A percentile compares a stretch with the other conserved stretches of the same genome.
These are phyloP conservation scores for Xestia ashworthii DNA, from an alignment of 2,888 invertebrate species.

Conservation along the genomic window DNA sequence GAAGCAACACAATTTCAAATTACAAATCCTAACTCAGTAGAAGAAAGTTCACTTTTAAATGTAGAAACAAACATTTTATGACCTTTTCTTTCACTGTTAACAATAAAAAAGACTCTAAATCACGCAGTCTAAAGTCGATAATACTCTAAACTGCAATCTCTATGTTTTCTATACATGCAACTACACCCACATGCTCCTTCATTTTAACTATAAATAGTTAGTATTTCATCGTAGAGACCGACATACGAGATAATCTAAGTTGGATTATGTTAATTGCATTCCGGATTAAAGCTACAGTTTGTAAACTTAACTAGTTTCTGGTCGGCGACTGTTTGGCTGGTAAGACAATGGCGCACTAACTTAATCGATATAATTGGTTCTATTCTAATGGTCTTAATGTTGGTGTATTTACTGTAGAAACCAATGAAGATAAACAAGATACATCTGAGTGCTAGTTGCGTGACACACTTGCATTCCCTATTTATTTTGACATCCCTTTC, in stretches of 20 bases:
- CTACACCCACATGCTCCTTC: constrained; percentile 68
- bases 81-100: constrained; percentile 13
- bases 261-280: constrained; percentile 69
- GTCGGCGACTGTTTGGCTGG: constrained; percentile 57
- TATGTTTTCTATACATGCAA: constrained; percentile 44
- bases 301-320: constrained; percentile 47
- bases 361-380: constrained; percentile 42
- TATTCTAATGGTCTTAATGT: constrained; percentile 13
- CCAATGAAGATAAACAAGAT: constrained; percentile 3
- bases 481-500: neutral
- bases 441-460: neutral
- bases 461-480: neutral
- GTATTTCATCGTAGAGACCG: constrained; percentile 53
- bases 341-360: constrained; percentile 50
- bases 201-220: constrained; percentile 56
- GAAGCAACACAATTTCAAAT: neutral
- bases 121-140: neutral
- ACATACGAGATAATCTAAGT: constrained; percentile 62
- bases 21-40: neutral
- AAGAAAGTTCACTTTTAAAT: constrained; percentile 2
- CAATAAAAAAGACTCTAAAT: constrained; percentile 10
- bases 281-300: constrained; percentile 53
- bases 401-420: constrained; percentile 19
- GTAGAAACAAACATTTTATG: neutral
- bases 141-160: neutral